A percentile compares a stretch with the other conserved stretches of the same genome.
Evolutionary conservation across 2,888 invertebrate species (phyloP).

Genomic region (Chrysodeixis includens): DNA sequence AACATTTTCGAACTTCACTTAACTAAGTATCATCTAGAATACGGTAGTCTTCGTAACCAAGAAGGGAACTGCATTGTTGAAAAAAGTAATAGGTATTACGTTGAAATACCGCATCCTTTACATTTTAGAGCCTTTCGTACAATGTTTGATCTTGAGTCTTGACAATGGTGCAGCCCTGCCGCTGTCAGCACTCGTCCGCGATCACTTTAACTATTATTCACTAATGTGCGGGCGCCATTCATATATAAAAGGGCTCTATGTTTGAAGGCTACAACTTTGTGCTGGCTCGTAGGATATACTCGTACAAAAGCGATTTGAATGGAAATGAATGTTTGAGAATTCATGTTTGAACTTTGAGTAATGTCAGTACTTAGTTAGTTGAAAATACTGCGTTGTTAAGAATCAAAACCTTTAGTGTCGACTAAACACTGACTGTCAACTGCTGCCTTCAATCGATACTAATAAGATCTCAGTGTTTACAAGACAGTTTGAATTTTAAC

Average conservation of each 20-base stretch:
- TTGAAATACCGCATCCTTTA: not conserved
- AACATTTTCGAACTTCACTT: too few species aligned
- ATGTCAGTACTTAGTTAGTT: not conserved
- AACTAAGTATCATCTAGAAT: too few species aligned
- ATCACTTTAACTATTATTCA: conserved; percentile 73
- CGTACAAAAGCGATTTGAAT: conserved; percentile 69
- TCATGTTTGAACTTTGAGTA: not conserved
- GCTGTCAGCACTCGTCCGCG: conserved; percentile 69
- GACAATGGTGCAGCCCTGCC: conserved; percentile 53
- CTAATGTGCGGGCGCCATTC: conserved; percentile 70
- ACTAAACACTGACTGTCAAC: too few species aligned
- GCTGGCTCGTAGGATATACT: conserved; percentile 63
- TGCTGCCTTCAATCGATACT: too few species aligned
- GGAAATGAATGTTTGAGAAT: conserved; percentile 35
- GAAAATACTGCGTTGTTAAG: not conserved
- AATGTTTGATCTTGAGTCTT: conserved; percentile 1
- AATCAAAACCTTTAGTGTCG: not conserved
- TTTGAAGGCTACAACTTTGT: conserved; percentile 71
- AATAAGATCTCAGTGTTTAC: too few species aligned
- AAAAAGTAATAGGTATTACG: too few species aligned
- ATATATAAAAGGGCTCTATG: conserved; percentile 63
- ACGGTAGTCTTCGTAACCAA: too few species aligned
- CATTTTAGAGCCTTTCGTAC: not conserved
- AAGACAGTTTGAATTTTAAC: too few species aligned
- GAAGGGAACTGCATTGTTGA: too few species aligned